A percentile compares a stretch with the other conserved stretches of the same genome.
Evolutionary conservation across 2,888 invertebrate species (phyloP).

Genomic region (Plagiodera versicolora): DNA sequence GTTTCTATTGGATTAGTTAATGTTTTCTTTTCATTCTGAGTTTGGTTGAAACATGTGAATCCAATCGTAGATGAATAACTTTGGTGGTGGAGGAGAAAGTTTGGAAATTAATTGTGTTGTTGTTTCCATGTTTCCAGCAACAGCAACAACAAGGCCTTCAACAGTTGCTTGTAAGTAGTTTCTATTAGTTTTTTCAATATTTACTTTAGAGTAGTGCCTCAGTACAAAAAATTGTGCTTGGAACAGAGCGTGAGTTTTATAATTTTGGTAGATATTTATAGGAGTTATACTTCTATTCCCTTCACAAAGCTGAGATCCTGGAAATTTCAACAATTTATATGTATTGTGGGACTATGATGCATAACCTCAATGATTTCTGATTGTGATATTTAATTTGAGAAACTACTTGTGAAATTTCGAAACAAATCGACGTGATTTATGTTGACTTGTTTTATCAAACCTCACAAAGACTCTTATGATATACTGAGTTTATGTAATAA

Average conservation of each 20-base stretch:
- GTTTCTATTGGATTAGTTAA: neutral
- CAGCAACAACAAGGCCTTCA: slow-evolving; percentile 91
- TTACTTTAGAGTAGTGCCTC: slow-evolving; percentile 6
- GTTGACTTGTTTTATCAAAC: too few species aligned
- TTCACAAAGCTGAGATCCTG: too few species aligned
- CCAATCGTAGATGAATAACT: neutral
- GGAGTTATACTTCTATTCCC: too few species aligned
- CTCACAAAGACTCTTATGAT: too few species aligned
- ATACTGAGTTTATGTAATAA: too few species aligned
- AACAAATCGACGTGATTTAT: too few species aligned
- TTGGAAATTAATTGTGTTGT: slow-evolving; percentile 49
- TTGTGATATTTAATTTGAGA: too few species aligned
- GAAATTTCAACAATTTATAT: too few species aligned
- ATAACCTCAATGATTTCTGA: too few species aligned
- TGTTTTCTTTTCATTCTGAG: neutral
- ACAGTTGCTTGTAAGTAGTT: slow-evolving; percentile 85
- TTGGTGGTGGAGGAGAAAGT: slow-evolving; percentile 43
- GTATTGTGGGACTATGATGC: too few species aligned
- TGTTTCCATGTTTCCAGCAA: slow-evolving; percentile 74
- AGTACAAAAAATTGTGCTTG: neutral
- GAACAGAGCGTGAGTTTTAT: neutral
- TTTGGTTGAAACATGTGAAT: neutral
- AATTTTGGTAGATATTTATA: neutral
- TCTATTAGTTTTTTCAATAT: slow-evolving; percentile 33
- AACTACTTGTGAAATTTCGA: too few species aligned